Conservation (phyloP, 2,797 vertebrate species). For the Chaunax sp. region DNA sequence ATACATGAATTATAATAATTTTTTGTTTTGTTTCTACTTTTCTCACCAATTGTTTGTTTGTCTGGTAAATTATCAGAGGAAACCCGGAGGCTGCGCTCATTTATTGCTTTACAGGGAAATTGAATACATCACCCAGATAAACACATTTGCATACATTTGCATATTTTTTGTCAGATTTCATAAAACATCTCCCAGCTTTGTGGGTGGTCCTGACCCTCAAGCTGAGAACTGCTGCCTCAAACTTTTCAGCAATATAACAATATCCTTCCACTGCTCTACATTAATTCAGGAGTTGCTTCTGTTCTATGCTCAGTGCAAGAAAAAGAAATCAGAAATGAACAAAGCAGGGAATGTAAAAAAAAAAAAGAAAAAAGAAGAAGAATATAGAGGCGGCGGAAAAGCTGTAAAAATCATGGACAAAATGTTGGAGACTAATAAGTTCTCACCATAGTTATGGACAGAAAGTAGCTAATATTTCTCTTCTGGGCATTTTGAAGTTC, state of each 20-base stretch:
- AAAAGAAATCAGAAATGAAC: conserved; percentile 34
- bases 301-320: conserved; percentile 27
- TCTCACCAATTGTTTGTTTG: conserved; percentile 25
- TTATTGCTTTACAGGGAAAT: conserved; percentile 50
- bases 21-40: background rate
- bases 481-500: conserved; percentile 55
- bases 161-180: conserved; percentile 59
- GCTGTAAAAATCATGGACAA: conserved; percentile 26
- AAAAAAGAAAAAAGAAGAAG: conserved; percentile 1
- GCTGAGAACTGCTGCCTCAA: conserved; percentile 42
- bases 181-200: conserved; percentile 41
- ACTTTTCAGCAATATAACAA: conserved; percentile 32
- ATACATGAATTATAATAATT: background rate
- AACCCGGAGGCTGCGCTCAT: conserved; percentile 18
- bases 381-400: conserved; percentile 5
- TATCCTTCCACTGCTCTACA: conserved; percentile 15
- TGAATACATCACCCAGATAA: conserved; percentile 53
- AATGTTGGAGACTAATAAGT: conserved; percentile 37
- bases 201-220: conserved; percentile 52
- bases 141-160: conserved; percentile 54
- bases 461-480: conserved; percentile 50
- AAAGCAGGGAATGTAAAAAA: conserved; percentile 5
- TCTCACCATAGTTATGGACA: conserved; percentile 38
- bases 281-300: conserved; percentile 23
- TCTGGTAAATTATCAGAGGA: conserved; percentile 27